These are phyloP conservation scores for Nibea albiflora DNA, from an alignment of 2,113 vertebrate genomes.

Conservation along the genomic window DNA sequence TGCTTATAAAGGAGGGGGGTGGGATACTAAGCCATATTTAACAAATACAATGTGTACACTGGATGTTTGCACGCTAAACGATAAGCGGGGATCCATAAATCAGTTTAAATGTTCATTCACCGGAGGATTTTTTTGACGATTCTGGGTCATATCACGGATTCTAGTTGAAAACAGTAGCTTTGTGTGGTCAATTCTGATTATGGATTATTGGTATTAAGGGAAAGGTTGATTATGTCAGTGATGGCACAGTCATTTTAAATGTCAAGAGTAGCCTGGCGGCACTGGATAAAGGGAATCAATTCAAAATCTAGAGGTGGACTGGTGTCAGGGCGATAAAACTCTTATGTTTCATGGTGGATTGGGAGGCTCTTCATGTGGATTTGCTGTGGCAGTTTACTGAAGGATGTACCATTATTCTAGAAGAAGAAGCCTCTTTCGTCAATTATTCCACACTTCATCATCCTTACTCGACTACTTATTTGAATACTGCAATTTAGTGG, in stretches of 20 bases:
- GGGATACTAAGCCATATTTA: not conserved
- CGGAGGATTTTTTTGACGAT: slow-evolving; percentile 54
- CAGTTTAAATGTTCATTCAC: slow-evolving; percentile 53
- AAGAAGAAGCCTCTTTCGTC: not conserved
- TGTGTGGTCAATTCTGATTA: slow-evolving; percentile 39
- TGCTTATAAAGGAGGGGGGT: not conserved
- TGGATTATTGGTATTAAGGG: slow-evolving; percentile 37
- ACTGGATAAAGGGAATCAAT: not conserved
- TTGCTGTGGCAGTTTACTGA: not conserved
- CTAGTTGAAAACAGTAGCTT: slow-evolving; percentile 22
- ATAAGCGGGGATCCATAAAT: slow-evolving; percentile 55
- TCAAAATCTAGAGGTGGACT: not conserved
- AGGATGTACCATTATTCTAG: no score
- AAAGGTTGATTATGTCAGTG: slow-evolving; percentile 14
- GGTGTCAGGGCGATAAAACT: not conserved
- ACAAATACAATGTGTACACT: slow-evolving; percentile 2
- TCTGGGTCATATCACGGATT: slow-evolving; percentile 5
- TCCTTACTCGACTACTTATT: not conserved
- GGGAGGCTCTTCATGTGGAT: not conserved
- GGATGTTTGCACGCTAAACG: slow-evolving; percentile 6
- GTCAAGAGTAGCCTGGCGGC: slow-evolving; percentile 8
- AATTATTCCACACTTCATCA: not conserved
- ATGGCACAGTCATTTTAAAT: slow-evolving; percentile 23
- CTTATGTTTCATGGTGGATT: not conserved
- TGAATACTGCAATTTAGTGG: not conserved